Conservation (phyloP, 2,888 invertebrate genomes). For the Crioceris asparagi region DNA sequence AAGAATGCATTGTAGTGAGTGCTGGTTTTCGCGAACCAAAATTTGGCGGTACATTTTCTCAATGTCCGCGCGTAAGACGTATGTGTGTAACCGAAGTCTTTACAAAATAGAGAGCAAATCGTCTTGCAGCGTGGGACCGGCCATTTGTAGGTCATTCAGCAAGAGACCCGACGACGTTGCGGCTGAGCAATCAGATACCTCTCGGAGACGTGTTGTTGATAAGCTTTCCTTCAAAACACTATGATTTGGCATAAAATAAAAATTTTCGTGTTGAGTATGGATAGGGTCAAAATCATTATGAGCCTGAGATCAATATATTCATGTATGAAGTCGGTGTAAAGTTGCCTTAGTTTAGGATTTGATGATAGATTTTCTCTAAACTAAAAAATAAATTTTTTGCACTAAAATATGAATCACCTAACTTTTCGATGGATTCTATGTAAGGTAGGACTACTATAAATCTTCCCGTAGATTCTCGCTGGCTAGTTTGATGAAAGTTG, state of each 20-base stretch:
- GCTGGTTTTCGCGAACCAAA: background rate
- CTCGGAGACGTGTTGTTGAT: slow-evolving; percentile 11
- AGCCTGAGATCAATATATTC: too few species aligned
- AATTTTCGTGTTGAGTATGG: too few species aligned
- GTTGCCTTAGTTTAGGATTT: too few species aligned
- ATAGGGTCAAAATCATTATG: too few species aligned
- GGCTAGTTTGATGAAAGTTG: too few species aligned
- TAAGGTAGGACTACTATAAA: too few species aligned
- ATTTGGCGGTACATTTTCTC: slow-evolving; percentile 11
- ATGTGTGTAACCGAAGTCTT: slow-evolving; percentile 7
- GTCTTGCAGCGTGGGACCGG: slow-evolving; percentile 11
- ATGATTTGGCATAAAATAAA: slow-evolving; percentile 4
- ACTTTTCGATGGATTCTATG: too few species aligned
- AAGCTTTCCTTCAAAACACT: slow-evolving; percentile 7
- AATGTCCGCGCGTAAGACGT: slow-evolving; percentile 8
- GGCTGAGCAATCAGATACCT: slow-evolving; percentile 14
- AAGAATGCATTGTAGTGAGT: background rate
- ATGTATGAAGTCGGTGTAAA: too few species aligned
- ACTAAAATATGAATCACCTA: too few species aligned
- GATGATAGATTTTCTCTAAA: too few species aligned
- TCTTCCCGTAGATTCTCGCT: too few species aligned
- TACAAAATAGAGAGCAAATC: slow-evolving; percentile 12
- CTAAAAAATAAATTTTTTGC: too few species aligned
- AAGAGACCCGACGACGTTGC: slow-evolving; percentile 9
- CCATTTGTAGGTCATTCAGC: slow-evolving; percentile 12